Base-by-base conservation (phyloP, 2,888 invertebrate genomes). In the Apocheima hispidaria region DNA sequence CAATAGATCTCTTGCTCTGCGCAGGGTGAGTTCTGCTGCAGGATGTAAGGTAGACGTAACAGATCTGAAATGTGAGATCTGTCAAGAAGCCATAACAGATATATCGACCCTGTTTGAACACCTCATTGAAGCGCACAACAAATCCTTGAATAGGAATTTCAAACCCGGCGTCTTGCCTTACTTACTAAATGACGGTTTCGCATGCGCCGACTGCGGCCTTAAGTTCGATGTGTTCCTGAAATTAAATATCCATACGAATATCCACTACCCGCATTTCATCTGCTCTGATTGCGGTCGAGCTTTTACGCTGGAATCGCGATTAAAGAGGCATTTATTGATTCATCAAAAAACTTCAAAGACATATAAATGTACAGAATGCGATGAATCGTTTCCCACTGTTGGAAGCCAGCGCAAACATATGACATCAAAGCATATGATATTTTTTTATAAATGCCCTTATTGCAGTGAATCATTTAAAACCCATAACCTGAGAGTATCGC, bases 241-340 rank as follows among this genome's bases (percentile, higher is more conserved):
- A 79, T 1, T 40, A 72, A 51, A 51, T 7, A 74, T 77, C 14
- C 87, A 30, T 10, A 30, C 6, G 23, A 23, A 23, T 23, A 23
- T 23, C 4, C 87, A 87, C 51, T 83, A 40, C n/a, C 38, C 12
- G 4, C n/a, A 51, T 40, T 40, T 28, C 18, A 40, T 40, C 12
- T 40, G 40, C 10, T 21, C 50, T 7, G 50, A 50, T 16, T 51
- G 51, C 18, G 51, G 40, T 7, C 23, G 30, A 28, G 9, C 16
- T n/a, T 51, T 26, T 18, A 20, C 26, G 2, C 38, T 12, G 5
- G 36, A 38, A 14, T 5, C 2, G 14, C 36, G 50, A 16, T 35
- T 49, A 14, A 23, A 16, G 6, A 12, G 10, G 5, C 4, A 23
- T 23, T 23, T 23, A 23, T 4, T n/a, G 2, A 6, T 23, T 23